phyloP scores from a whole-genome alignment of 2,113 vertebrate genomes.

The Tinamus guttatus region DNA sequence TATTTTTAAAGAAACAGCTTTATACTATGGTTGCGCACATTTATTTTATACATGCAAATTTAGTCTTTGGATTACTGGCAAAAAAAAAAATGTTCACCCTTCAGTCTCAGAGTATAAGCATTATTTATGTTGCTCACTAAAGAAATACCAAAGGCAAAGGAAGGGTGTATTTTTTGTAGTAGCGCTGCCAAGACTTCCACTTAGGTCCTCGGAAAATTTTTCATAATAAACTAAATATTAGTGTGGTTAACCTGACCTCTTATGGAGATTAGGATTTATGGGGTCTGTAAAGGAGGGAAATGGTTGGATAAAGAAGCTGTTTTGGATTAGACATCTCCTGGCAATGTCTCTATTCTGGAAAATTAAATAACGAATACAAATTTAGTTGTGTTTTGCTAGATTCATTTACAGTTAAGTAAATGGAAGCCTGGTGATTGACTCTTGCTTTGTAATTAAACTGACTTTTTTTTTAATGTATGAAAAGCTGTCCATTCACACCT shows the following conservation, averaged over 20 bases:
- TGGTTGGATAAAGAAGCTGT: neutral
- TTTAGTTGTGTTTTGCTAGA: neutral
- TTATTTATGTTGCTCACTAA: neutral
- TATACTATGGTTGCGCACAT: neutral
- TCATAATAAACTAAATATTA: neutral
- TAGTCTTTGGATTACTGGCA: neutral
- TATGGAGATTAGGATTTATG: constrained; percentile 41
- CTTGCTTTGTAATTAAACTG: neutral
- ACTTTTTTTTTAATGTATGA: neutral
- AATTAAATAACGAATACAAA: constrained; percentile 12
- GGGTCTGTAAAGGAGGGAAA: constrained; percentile 10
- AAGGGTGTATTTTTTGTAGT: neutral
- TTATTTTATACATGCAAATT: neutral
- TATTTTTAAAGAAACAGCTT: neutral
- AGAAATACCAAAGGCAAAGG: neutral
- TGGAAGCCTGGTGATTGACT: neutral
- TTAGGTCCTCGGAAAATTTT: constrained; percentile 18
- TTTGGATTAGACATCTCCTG: constrained; percentile 36
- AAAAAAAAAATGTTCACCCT: neutral
- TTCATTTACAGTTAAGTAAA: neutral
- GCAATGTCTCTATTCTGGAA: neutral
- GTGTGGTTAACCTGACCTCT: constrained; percentile 37
- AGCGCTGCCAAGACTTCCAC: constrained; percentile 5
- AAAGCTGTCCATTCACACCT: neutral
- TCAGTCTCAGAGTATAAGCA: neutral